phyloP scores from a whole-genome alignment of 2,797 vertebrate species.

The Macropodus opercularis region DNA sequence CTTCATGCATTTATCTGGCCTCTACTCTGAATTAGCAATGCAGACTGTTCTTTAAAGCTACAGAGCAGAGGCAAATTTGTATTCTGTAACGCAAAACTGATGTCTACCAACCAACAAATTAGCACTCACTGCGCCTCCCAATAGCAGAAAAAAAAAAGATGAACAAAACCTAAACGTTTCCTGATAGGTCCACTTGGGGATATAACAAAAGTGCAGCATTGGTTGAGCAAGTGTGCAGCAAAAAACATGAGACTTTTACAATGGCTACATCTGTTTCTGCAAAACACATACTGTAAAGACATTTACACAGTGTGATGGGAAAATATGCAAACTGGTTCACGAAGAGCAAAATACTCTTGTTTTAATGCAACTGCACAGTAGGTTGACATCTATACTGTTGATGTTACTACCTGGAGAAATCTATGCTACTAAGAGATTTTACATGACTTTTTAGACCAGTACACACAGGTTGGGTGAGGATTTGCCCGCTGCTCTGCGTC shows the following conservation, averaged over 20 bases:
- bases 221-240: conserved; percentile 58
- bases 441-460: conserved; percentile 59
- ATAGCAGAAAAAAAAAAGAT: conserved; percentile 19
- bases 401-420: conserved; percentile 65
- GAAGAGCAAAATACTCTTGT: conserved; percentile 62
- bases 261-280: conserved; percentile 74
- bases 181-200: conserved; percentile 66
- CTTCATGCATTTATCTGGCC: conserved; percentile 72
- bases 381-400: conserved; percentile 65
- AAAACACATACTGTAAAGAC: conserved; percentile 67
- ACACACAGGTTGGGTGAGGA: conserved; percentile 59
- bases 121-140: conserved; percentile 66
- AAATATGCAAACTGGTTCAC: conserved; percentile 59
- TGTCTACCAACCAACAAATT: conserved; percentile 70
- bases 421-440: conserved; percentile 69
- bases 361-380: conserved; percentile 64
- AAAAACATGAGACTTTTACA: conserved; percentile 69
- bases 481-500: conserved; percentile 53
- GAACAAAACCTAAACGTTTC: conserved; percentile 65
- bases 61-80: conserved; percentile 68
- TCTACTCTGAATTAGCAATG: conserved; percentile 68
- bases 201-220: conserved; percentile 65
- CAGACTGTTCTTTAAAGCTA: conserved; percentile 66
- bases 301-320: conserved; percentile 60
- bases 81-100: conserved; percentile 72